Evolutionary conservation across 1,140 invertebrate genomes (phyloP), one percentile per base, ranked within the genome.

Genomic region (Oreohelix idahoensis): DNA sequence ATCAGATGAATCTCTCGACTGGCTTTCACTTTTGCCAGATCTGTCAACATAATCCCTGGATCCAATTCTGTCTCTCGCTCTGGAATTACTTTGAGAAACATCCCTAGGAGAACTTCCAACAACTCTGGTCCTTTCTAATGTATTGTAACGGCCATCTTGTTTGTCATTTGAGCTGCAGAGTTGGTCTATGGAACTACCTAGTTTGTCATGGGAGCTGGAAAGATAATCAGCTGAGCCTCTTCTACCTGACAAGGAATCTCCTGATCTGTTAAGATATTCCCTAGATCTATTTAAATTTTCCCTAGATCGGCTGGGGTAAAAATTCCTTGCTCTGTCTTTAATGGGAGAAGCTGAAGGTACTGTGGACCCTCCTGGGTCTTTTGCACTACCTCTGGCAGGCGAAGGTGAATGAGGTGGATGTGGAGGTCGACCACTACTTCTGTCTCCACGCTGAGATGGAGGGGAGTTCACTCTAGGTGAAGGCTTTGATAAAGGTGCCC

Each of bases 261-360:
- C 45, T n/a, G 84, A 85, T 53, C 73, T 76, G 49, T 79, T 69
- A 1, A 79, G 73, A 58, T 51, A 29, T 23, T 83, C 84, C 17
- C 53, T 45, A 29, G 85, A 79, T 13, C 49, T 49, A 26, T 83
- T 42, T 36, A 86, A 69, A n/a, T 82, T 82, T 23, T 84, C 83
- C 58, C 80, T 74, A 4, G 83, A 84, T 29, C 77, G 75, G 66
- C 80, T 86, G n/a, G 83, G 85, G 42, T 86, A 83, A 63, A 79
- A 86, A 35, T 81, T 84, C 42, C 79, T 70, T n/a, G 75, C 63
- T n/a, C 84, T 79, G 78, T 85, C 84, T 58, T 76, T 83, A 20
- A 85, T 80, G 1, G 81, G 74, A 26, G 81, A 81, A 29, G 51
- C 51, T n/a, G 84, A 79, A 70, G 75, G 80, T 17, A 77, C 42